phyloP scores from a whole-genome alignment of 2,888 invertebrate species.

The Isotomurus palustris region DNA sequence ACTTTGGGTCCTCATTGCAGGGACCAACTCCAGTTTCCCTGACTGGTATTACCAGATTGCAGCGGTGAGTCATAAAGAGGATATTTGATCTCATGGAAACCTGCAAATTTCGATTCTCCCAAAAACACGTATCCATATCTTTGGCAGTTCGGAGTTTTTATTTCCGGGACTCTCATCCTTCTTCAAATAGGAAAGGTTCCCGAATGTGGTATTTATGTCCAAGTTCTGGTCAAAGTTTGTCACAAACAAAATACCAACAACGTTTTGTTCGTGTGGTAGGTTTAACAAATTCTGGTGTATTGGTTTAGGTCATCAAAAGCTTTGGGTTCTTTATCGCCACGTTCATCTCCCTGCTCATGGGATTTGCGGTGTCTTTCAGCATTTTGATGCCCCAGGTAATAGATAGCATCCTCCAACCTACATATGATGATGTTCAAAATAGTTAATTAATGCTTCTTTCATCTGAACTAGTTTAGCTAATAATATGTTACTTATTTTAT shows the following conservation, averaged over 20 bases:
- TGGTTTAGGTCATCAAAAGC: slow-evolving; percentile 28
- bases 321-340: slow-evolving; percentile 32
- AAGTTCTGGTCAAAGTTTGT: slow-evolving; percentile 31
- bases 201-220: slow-evolving; percentile 28
- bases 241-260: too few relatives aligned
- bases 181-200: slow-evolving; percentile 35
- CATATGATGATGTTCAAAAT: too few relatives aligned
- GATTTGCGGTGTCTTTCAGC: slow-evolving; percentile 33
- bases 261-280: too few relatives aligned
- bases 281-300: background rate
- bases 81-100: background rate
- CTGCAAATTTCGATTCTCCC: background rate
- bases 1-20: slow-evolving; percentile 8
- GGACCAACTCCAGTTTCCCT: background rate
- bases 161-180: slow-evolving; percentile 33
- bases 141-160: slow-evolving; percentile 35
- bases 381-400: slow-evolving; percentile 34
- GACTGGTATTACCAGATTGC: slow-evolving; percentile 32
- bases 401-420: too few relatives aligned
- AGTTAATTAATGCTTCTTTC: too few relatives aligned
- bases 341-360: slow-evolving; percentile 28
- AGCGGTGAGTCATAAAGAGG: too few relatives aligned
- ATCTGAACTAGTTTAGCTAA: too few relatives aligned
- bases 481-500: too few relatives aligned
- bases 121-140: too few relatives aligned